These are phyloP conservation scores for Stichodactyla mertensii DNA, from an alignment of 64 coral and sea anemone species.

Conservation along the genomic window DNA sequence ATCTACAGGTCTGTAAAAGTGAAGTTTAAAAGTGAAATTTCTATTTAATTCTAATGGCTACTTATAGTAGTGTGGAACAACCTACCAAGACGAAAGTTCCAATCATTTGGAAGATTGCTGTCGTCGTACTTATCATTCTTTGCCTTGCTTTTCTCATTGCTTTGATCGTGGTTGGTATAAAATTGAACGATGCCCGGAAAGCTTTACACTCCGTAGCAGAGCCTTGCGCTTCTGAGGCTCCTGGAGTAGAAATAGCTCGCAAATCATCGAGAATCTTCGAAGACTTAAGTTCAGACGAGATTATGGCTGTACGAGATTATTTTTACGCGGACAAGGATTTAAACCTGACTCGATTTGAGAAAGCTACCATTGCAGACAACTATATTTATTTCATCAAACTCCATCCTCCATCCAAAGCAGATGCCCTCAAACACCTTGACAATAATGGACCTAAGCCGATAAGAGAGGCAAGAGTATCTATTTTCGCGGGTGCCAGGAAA, in stretches of 20 bases:
- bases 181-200: background rate
- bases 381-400: constrained; percentile 87
- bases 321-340: too few species aligned
- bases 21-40: too few species aligned
- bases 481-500: constrained; percentile 43
- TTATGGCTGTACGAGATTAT: constrained; percentile 58
- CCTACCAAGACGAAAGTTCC: background rate
- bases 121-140: constrained; percentile 20
- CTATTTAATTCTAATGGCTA: background rate
- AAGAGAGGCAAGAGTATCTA: constrained; percentile 39
- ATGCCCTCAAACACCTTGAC: constrained; percentile 57
- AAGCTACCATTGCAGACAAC: constrained; percentile 55
- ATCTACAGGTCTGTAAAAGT: too few species aligned
- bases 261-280: constrained; percentile 63
- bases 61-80: background rate
- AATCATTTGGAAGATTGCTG: constrained; percentile 48
- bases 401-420: constrained; percentile 36
- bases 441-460: constrained; percentile 40
- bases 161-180: constrained; percentile 43
- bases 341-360: constrained; percentile 52
- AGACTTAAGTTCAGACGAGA: constrained; percentile 58
- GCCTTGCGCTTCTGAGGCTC: background rate
- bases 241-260: background rate
- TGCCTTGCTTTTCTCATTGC: constrained; percentile 45
- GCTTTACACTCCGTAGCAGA: constrained; percentile 12